These are phyloP conservation scores for Esox lucius DNA, from an alignment of 2,797 vertebrate species.

Conservation along the genomic window DNA sequence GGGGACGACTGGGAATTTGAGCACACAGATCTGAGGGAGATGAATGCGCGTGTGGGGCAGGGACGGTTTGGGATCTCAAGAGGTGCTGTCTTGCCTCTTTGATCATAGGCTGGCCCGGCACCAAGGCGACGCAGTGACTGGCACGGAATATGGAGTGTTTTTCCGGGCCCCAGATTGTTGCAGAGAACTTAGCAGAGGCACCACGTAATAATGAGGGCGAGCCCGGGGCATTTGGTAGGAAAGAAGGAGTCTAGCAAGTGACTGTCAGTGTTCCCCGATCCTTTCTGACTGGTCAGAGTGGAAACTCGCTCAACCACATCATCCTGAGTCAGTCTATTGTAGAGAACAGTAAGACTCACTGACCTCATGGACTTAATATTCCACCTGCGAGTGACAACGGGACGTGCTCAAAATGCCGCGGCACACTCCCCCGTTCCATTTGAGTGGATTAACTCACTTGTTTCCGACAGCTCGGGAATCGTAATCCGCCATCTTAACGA, in stretches of 20 bases:
- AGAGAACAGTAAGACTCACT: slow-evolving; percentile 4
- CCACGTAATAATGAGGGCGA: neutral
- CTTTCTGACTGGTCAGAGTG: neutral
- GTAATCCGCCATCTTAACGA: slow-evolving; percentile 5
- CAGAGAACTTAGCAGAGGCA: too few species aligned
- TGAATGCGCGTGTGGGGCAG: neutral
- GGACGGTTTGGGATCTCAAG: neutral
- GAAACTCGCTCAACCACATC: neutral
- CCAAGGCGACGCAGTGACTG: neutral
- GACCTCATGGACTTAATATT: neutral
- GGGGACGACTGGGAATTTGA: neutral
- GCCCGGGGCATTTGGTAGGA: neutral
- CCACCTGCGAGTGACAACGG: neutral
- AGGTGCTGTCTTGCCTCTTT: neutral
- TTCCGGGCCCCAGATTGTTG: neutral
- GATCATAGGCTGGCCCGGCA: neutral
- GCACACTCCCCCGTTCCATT: slow-evolving; percentile 1
- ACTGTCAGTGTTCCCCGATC: neutral
- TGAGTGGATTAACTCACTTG: neutral
- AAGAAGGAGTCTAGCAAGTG: neutral
- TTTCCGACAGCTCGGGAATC: slow-evolving; percentile 4
- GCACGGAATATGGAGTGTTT: neutral
- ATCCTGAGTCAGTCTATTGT: neutral
- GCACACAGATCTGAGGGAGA: slow-evolving; percentile 2
- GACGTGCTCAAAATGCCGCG: neutral